Percentiles rank a stretch among this genome's conserved stretches.
Conservation (phyloP, 2,888 invertebrate genomes). For the Scelioninae gen. 1 region DNA sequence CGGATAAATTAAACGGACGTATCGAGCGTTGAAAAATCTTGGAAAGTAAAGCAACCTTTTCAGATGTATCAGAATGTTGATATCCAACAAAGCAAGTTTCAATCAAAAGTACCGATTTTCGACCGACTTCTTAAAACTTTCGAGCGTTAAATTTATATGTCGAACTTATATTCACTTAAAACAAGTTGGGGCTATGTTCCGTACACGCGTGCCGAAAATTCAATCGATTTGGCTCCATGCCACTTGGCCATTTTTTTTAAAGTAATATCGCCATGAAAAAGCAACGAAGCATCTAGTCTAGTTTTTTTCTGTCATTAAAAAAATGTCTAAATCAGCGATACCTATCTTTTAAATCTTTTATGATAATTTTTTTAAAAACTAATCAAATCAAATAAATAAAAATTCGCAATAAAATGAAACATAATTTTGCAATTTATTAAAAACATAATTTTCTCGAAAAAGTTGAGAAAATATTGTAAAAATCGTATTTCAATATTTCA, state of each 20-base stretch:
- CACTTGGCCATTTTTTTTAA: conserved; percentile 45
- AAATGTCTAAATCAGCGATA: too few species aligned
- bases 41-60: neutral
- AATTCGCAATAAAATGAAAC: too few species aligned
- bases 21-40: neutral
- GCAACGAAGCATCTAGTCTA: too few species aligned
- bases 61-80: conserved; percentile 16
- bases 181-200: conserved; percentile 34
- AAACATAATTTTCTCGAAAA: too few species aligned
- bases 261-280: conserved; percentile 30
- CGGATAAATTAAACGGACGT: conserved; percentile 24
- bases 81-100: conserved; percentile 7
- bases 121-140: conserved; percentile 39
- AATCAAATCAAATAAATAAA: too few species aligned
- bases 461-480: too few species aligned
- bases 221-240: conserved; percentile 53
- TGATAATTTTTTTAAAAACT: too few species aligned
- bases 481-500: too few species aligned
- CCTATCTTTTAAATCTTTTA: too few species aligned
- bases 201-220: conserved; percentile 50
- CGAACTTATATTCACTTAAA: conserved; percentile 47
- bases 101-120: conserved; percentile 26
- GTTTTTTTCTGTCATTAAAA: too few species aligned
- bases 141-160: conserved; percentile 41
- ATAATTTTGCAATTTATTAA: too few species aligned